Conservation (phyloP, 2,888 invertebrate genomes). For the Pseudanteris insignis region DNA sequence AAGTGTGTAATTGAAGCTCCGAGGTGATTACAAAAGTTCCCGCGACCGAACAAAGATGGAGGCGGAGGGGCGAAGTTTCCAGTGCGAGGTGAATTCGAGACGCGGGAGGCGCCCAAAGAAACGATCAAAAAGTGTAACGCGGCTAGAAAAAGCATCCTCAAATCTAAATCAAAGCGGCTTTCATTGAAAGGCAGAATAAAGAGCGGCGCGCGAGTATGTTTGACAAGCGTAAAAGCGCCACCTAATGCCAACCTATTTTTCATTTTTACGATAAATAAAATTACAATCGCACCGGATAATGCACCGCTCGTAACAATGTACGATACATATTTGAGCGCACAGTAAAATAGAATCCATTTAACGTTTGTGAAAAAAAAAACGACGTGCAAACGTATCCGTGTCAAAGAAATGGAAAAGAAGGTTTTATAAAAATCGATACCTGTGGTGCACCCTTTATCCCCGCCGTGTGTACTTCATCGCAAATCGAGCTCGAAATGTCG, state of each 20-base stretch:
- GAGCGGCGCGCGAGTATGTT: conserved; percentile 28
- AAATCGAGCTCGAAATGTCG: too few relatives aligned
- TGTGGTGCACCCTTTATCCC: neutral
- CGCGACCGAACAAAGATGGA: too few relatives aligned
- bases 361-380: conserved; percentile 5
- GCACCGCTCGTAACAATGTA: conserved; percentile 17
- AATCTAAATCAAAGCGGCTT: conserved; percentile 36
- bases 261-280: conserved; percentile 36
- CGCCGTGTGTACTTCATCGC: too few relatives aligned
- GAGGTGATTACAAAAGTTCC: too few relatives aligned
- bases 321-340: conserved; percentile 12
- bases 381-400: neutral
- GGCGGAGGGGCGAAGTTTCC: too few relatives aligned
- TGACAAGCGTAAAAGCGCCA: conserved; percentile 35
- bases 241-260: conserved; percentile 33
- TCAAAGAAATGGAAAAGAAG: conserved; percentile 7
- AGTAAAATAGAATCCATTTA: conserved; percentile 15
- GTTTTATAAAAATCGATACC: neutral
- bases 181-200: conserved; percentile 36
- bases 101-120: conserved; percentile 33
- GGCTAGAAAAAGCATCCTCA: conserved; percentile 36
- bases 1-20: too few relatives aligned
- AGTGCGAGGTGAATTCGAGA: too few relatives aligned
- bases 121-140: conserved; percentile 41
- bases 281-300: conserved; percentile 27